Conservation (phyloP, 35 echinoderm and acorn worm genomes). For the Apostichopus californicus region DNA sequence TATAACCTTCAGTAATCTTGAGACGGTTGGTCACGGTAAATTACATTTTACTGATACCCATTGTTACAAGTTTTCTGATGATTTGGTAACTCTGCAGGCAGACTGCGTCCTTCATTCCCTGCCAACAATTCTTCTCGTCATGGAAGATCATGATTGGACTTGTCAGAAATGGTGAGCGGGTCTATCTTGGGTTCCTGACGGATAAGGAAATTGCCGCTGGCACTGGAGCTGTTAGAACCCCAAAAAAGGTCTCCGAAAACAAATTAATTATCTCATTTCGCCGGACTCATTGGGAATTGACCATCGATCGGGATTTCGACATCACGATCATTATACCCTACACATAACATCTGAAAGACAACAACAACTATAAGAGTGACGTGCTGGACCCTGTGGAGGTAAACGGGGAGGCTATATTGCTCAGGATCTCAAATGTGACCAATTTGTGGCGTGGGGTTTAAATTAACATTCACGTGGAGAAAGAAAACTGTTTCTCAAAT, state of each 20-base stretch:
- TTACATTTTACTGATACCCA: neutral
- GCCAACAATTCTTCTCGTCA: neutral
- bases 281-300: neutral
- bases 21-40: too few species aligned
- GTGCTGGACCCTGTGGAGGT: too few species aligned
- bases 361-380: neutral
- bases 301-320: neutral
- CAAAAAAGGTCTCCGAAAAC: slow-evolving; percentile 6
- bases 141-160: neutral
- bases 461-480: slow-evolving; percentile 48
- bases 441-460: slow-evolving; percentile 41
- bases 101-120: neutral
- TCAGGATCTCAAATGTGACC: neutral
- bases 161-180: slow-evolving; percentile 17
- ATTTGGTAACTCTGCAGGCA: neutral
- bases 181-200: slow-evolving; percentile 30
- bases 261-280: slow-evolving; percentile 55
- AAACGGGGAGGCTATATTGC: too few species aligned
- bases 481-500: slow-evolving; percentile 33
- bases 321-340: too few species aligned
- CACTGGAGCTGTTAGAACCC: neutral
- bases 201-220: slow-evolving; percentile 43
- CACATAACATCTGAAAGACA: neutral
- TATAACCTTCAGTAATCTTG: too few species aligned
- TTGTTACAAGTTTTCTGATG: slow-evolving; percentile 37